These are phyloP conservation scores for Cinclus mexicanus DNA, from an alignment of 2,113 vertebrate genomes.

Conservation along the genomic window DNA sequence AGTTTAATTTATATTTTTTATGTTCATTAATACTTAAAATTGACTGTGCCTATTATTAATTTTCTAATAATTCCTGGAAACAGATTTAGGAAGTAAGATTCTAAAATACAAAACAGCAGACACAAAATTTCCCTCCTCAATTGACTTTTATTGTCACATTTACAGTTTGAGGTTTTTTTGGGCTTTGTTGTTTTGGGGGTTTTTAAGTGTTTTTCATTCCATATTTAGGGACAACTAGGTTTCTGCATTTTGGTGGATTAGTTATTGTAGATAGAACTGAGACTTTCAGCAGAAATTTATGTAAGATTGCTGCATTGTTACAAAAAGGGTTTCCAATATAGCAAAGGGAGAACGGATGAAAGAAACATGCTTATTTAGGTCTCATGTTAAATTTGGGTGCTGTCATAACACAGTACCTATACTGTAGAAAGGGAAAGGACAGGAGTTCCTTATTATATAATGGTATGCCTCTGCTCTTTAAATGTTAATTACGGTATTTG, in stretches of 20 bases:
- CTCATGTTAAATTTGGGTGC: background rate
- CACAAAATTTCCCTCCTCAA: background rate
- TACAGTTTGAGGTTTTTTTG: rapidly evolving
- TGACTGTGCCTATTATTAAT: rapidly evolving
- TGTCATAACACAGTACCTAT: background rate
- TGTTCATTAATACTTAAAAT: background rate
- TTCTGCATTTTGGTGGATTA: background rate
- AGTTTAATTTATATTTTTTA: background rate
- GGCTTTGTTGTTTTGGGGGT: background rate
- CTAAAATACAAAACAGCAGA: background rate
- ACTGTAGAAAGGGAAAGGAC: background rate
- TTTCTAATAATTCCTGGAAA: background rate
- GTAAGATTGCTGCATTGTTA: background rate
- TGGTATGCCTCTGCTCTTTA: background rate
- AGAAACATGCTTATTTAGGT: background rate
- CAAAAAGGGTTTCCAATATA: background rate
- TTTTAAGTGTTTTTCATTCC: background rate
- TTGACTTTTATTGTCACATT: background rate
- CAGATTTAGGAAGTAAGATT: background rate
- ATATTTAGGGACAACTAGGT: background rate
- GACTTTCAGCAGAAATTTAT: background rate
- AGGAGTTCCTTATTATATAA: background rate
- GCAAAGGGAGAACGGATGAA: background rate
- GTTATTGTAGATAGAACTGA: background rate
- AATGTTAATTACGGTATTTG: background rate